phyloP scores from a whole-genome alignment of 2,113 vertebrate species.

The Ictalurus punctatus region DNA sequence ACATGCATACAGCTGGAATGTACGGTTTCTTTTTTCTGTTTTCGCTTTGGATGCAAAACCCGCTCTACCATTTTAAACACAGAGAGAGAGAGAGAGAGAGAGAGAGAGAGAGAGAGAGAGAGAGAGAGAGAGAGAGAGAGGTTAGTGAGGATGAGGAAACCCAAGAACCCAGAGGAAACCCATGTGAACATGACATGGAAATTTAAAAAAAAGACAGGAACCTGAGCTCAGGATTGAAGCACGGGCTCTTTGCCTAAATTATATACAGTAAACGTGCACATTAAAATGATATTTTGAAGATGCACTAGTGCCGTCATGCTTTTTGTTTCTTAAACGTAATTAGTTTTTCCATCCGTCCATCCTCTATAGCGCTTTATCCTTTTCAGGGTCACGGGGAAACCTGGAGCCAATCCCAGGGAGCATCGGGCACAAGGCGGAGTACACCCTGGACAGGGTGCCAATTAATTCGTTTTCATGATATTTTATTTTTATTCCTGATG shows the following conservation, averaged over 20 bases:
- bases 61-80: not conserved
- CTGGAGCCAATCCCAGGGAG: no score
- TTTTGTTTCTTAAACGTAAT: not conserved
- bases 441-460: no score
- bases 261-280: not conserved
- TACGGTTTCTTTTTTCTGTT: no score
- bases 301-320: not conserved
- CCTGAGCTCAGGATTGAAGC: not conserved
- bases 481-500: not conserved
- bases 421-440: no score
- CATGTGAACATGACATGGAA: not conserved
- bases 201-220: not conserved
- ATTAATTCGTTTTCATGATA: not conserved
- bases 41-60: not conserved
- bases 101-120: no score
- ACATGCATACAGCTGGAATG: not conserved
- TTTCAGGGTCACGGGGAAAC: no score
- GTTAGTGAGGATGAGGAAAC: no score
- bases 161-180: not conserved
- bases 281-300: not conserved
- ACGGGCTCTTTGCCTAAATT: not conserved
- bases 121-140: no score
- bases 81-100: no score
- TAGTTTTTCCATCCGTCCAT: not conserved
- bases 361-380: no score